phyloP scores from a whole-genome alignment of 2,797 vertebrate genomes.

The Borostomias antarcticus region DNA sequence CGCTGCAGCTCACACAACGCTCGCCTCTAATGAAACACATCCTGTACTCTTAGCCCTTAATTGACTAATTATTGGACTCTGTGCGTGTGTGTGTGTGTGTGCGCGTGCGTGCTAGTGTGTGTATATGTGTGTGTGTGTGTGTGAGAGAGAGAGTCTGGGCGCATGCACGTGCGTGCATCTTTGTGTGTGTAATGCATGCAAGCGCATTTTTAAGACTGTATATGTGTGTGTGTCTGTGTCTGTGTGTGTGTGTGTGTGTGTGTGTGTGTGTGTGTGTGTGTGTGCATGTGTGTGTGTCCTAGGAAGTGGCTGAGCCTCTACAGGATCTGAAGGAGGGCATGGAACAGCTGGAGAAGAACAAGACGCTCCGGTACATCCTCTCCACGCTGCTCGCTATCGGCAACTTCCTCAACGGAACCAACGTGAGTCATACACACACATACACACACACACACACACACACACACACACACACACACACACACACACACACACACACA shows the following conservation, averaged over 20 bases:
- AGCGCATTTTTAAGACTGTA: no score
- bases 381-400: conserved; percentile 91
- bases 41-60: conserved; percentile 33
- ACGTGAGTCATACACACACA: conserved; percentile 75
- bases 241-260: conserved; percentile 17
- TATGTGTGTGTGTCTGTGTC: conserved; percentile 2
- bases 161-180: background rate
- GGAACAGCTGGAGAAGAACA: conserved; percentile 97
- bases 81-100: background rate
- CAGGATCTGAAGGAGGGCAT: conserved; percentile 97
- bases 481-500: background rate
- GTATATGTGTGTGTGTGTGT: conserved; percentile 21
- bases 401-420: conserved; percentile 94
- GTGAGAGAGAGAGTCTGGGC: background rate
- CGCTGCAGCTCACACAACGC: background rate
- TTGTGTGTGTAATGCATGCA: background rate
- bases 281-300: background rate
- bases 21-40: conserved; percentile 28
- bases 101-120: conserved; percentile 14
- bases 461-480: background rate
- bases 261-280: conserved; percentile 10
- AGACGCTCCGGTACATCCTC: conserved; percentile 90
- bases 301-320: conserved; percentile 96
- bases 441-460: background rate
- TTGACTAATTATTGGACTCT: conserved; percentile 36